Evolutionary conservation across 2,888 invertebrate genomes (phyloP), one percentile per base, ranked within the genome.

Genomic region (Aethes cnicana): DNA sequence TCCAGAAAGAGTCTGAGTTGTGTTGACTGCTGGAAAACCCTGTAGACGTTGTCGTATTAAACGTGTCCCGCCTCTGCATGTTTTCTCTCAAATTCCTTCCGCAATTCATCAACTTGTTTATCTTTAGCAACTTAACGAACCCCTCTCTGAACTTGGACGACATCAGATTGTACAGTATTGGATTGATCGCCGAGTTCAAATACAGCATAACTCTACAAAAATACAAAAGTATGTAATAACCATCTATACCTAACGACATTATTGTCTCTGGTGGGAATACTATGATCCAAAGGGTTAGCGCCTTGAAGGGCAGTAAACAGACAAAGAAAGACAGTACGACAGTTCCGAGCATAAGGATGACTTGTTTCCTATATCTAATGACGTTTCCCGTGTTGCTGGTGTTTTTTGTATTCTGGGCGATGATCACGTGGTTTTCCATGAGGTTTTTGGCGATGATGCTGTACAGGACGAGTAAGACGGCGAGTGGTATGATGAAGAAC

Each of bases 321-420:
- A 97, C 84, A 80, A 98, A 98, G 84, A 98, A 98, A 41, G 96
- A 95, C 18, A 96, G 77, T 0, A 97, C 97, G 0, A 97, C 97
- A 0, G 96, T 95, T 4, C 95, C 96, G 21, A 97, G 84, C 97
- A 97, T 97, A 44, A 96, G 85, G 28, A 97, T 96, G 17, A 97
- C 93, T 88, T 95, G 95, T 66, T 94, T 95, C 46, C 95, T 91
- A 70, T 95, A 94, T 63, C 94, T 91, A 3, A 94, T 78, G 44
- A 94, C 92, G 67, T 92, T 92, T 23, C 88, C 88, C 0, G 78
- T 64, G 23, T 82, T 83, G 55, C 64, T 82, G 14, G 90, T 84
- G 57, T 89, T 89, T 53, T 90, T 88, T 57, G 81, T 89, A 59
- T 90, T 85, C 54, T 93, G 92, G 0, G 93, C 91, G 58, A 94